Conservation (phyloP, 2,113 vertebrate species). For the Rhizomys pruinosus region DNA sequence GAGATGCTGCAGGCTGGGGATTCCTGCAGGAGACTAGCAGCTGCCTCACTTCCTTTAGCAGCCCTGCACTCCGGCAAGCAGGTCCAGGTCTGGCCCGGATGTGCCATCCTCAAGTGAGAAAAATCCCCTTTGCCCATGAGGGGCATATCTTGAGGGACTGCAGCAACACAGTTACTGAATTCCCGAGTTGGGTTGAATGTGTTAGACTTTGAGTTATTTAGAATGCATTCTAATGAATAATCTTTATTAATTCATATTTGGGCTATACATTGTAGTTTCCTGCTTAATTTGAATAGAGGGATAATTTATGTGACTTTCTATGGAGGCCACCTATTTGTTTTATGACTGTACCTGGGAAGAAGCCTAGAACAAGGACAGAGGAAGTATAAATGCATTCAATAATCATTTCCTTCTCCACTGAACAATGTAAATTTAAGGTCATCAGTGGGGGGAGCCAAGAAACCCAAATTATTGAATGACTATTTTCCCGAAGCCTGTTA, state of each 20-base stretch:
- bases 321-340: not conserved
- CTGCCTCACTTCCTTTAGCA: not conserved
- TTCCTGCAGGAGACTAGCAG: not conserved
- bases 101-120: not conserved
- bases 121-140: not conserved
- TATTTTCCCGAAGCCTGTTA: constrained; percentile 27
- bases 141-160: not conserved
- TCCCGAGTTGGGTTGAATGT: not conserved
- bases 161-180: not conserved
- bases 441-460: not conserved
- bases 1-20: not conserved
- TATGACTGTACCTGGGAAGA: not conserved
- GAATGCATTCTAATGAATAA: not conserved
- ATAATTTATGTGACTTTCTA: not conserved
- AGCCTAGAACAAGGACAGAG: not conserved
- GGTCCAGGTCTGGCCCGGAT: rapidly evolving
- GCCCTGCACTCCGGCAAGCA: not conserved
- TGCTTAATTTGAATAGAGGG: not conserved
- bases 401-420: not conserved
- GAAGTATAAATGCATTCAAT: not conserved
- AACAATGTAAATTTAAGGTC: not conserved
- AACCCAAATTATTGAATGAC: constrained; percentile 16
- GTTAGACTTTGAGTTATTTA: not conserved
- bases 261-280: not conserved
- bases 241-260: not conserved